A percentile compares a stretch with the other conserved stretches of the same genome.
These are phyloP conservation scores for Drosophila kikkawai DNA, from an alignment of 1,140 invertebrate species.

Conservation along the genomic window DNA sequence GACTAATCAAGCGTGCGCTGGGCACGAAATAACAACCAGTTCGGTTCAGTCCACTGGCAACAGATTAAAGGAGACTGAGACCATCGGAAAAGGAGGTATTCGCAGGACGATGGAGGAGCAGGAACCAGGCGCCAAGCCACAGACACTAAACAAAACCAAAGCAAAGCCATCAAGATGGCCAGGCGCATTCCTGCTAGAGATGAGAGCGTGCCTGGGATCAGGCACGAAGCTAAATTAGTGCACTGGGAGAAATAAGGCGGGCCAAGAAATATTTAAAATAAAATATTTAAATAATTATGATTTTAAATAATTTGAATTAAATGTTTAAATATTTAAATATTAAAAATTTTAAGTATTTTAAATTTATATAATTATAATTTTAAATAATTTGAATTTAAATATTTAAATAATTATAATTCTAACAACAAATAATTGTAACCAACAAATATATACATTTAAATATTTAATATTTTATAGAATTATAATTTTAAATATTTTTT, in stretches of 20 bases:
- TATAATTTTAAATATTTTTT: too few relatives aligned
- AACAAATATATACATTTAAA: too few relatives aligned
- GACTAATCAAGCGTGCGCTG: conserved; percentile 81
- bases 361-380: too few relatives aligned
- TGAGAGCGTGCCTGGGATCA: conserved; percentile 10
- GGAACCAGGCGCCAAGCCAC: conserved; percentile 37
- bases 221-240: conserved; percentile 9
- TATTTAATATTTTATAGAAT: too few relatives aligned
- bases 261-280: too few relatives aligned
- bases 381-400: too few relatives aligned
- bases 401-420: too few relatives aligned
- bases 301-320: too few relatives aligned
- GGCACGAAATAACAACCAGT: conserved; percentile 75
- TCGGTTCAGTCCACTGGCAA: conserved; percentile 53
- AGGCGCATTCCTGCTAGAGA: conserved; percentile 19
- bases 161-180: conserved; percentile 59
- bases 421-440: too few relatives aligned
- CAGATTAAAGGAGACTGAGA: conserved; percentile 42
- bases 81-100: background rate
- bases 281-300: background rate
- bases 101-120: background rate
- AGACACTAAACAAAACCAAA: conserved; percentile 53
- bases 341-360: too few relatives aligned
- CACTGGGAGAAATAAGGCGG: background rate
- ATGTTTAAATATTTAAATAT: too few relatives aligned